Base-by-base conservation (phyloP, 2,888 invertebrate species). In the Heliothis peltigera region DNA sequence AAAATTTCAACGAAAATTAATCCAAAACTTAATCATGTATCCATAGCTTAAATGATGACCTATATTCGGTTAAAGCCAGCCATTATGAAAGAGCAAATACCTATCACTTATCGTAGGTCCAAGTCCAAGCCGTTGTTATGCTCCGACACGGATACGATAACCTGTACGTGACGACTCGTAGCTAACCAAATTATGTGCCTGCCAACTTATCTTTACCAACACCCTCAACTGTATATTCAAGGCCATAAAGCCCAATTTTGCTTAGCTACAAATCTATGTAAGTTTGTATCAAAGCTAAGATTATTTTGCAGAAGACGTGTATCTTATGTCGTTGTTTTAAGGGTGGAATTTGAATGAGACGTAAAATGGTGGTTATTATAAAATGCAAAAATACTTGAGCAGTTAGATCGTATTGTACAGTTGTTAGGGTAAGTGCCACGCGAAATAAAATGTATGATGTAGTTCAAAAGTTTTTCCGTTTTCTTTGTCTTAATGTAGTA, bases 101-200 rank as follows among this genome's bases (percentile, higher is more conserved):
- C 79, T 79, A 83, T 81, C 79, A 80, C 77, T 82, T 80, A 77
- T 75, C 74, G 75, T 60, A 60, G 65, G 77, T 81, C 82, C 78
- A 82, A 84, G 85, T 86, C 84, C 86, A 82, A 74, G 82, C 78
- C 78, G 83, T 86, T 85, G 88, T 89, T 89, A 89, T 89, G 87
- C 88, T 72, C 57, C 72, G 81, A 84, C 88, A 88, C 87, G 88
- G 79, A 79, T 79, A 73, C 81, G 80, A 84, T 86, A 83, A 80
- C 80, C 72, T 73, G 86, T 74, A 88, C 88, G 88, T 88, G 88
- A 87, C 84, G 77, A 78, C 83, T 82, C 84, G 78, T 85, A 83
- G 82, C 84, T 82, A 81, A 82, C 81, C 68, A 85, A 86, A 87
- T 88, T 85, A 86, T 77, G 72, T 64, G 57, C 53, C 32, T 10